Evolutionary conservation across 2,888 invertebrate genomes (phyloP).

Genomic region (Helleia helle): DNA sequence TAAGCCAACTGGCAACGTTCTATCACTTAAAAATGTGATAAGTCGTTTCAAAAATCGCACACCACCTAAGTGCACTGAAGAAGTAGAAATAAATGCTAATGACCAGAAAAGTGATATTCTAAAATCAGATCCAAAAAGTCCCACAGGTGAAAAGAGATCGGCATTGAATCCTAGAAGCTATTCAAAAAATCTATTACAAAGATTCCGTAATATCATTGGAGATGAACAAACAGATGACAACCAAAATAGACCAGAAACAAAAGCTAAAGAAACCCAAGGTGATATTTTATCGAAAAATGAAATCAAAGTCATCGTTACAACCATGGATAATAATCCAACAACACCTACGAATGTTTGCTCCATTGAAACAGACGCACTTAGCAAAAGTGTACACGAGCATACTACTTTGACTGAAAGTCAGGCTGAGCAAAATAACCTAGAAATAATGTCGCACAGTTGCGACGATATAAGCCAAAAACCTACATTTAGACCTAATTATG

Average conservation of each 20-base stretch:
- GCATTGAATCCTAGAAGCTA: conserved; percentile 60
- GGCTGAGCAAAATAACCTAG: conserved; percentile 52
- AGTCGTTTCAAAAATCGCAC: conserved; percentile 65
- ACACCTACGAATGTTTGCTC: conserved; percentile 40
- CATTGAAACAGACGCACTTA: conserved; percentile 39
- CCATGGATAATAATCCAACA: conserved; percentile 44
- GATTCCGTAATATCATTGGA: conserved; percentile 65
- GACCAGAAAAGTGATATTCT: conserved; percentile 46
- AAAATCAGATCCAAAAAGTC: conserved; percentile 54
- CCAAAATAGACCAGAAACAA: conserved; percentile 37
- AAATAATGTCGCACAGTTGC: conserved; percentile 53
- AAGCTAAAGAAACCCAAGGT: conserved; percentile 23
- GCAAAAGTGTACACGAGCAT: conserved; percentile 55
- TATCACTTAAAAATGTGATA: conserved; percentile 72
- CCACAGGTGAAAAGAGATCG: conserved; percentile 52
- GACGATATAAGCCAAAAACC: conserved; percentile 47
- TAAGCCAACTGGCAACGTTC: conserved; percentile 73
- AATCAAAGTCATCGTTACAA: conserved; percentile 55
- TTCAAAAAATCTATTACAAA: conserved; percentile 61
- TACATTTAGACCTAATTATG: conserved; percentile 39
- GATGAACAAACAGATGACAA: conserved; percentile 59
- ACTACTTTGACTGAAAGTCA: conserved; percentile 53
- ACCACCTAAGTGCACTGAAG: conserved; percentile 53
- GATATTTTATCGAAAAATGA: conserved; percentile 36
- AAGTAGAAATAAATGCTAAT: conserved; percentile 53